Evolutionary conservation across 1,140 invertebrate species (phyloP).

Genomic region (Solen grandis): DNA sequence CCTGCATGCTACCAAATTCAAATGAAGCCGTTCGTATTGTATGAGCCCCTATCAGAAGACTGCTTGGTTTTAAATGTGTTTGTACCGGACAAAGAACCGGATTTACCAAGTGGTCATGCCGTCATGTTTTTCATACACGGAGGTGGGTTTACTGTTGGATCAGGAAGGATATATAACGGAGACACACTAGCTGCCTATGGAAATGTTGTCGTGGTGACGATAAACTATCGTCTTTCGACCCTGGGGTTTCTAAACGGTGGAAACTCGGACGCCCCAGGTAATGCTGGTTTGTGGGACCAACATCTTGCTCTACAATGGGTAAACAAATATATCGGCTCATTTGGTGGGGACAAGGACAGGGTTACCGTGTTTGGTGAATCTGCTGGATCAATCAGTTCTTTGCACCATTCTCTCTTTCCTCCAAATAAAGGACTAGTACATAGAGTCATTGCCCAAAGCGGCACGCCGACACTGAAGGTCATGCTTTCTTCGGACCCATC

Average conservation of each 20-base stretch:
- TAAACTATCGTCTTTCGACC: conserved; percentile 82
- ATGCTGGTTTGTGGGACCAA: conserved; percentile 56
- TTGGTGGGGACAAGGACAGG: conserved; percentile 66
- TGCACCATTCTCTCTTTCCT: conserved; percentile 49
- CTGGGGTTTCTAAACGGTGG: conserved; percentile 83
- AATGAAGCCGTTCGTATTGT: too few species aligned
- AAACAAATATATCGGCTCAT: conserved; percentile 72
- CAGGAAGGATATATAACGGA: conserved; percentile 68
- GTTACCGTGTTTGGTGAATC: conserved; percentile 69
- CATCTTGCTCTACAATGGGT: conserved; percentile 81
- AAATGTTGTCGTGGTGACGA: conserved; percentile 82
- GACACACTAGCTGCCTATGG: conserved; percentile 71
- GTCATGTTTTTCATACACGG: conserved; percentile 68
- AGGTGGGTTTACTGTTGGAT: conserved; percentile 57
- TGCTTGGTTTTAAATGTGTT: conserved; percentile 96
- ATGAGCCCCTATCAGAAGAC: conserved; percentile 85
- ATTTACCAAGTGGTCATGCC: conserved; percentile 16
- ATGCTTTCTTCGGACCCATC: not conserved
- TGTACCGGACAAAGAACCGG: conserved; percentile 83
- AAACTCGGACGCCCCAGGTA: conserved; percentile 79
- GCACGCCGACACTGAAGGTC: conserved; percentile 2
- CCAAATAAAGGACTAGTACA: conserved; percentile 72
- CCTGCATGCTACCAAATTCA: too few species aligned
- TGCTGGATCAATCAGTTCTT: conserved; percentile 51
- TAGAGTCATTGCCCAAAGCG: conserved; percentile 61